A percentile compares a stretch with the other conserved stretches of the same genome.
Conservation (phyloP, 2,888 invertebrate species). For the Zhuqinia jingwanae region DNA sequence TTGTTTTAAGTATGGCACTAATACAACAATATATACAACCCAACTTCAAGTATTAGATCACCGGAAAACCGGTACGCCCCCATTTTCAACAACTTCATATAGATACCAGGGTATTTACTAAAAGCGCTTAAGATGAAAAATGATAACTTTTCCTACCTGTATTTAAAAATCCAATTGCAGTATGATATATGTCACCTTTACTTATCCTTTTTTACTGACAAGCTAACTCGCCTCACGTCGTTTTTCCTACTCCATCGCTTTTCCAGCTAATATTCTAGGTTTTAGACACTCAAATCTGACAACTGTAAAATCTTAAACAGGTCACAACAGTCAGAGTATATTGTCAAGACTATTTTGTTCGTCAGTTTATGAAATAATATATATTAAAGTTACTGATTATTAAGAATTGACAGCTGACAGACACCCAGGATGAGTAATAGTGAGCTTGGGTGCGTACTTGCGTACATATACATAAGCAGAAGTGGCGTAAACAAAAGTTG, state of each 20-base stretch:
- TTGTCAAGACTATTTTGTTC: neutral
- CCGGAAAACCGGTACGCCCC: too few species aligned
- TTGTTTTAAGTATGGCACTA: too few species aligned
- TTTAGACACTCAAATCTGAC: neutral
- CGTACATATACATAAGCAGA: neutral
- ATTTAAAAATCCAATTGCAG: neutral
- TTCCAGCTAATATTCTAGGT: too few species aligned
- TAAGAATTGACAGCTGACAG: constrained; percentile 37
- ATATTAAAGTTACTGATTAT: neutral
- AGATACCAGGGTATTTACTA: neutral
- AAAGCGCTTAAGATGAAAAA: too few species aligned
- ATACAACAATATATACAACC: neutral
- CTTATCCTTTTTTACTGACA: too few species aligned
- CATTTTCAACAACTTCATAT: neutral
- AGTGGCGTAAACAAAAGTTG: too few species aligned
- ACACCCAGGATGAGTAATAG: constrained; percentile 3
- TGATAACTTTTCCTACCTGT: neutral
- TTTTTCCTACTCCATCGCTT: too few species aligned
- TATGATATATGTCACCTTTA: too few species aligned
- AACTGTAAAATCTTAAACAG: neutral
- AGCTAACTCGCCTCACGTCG: too few species aligned
- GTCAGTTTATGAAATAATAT: neutral
- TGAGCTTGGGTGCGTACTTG: constrained; percentile 39
- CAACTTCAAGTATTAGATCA: neutral
- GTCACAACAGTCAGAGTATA: neutral